phyloP scores from a whole-genome alignment of 2,888 invertebrate genomes.

The Lycocerus yunnanus region DNA sequence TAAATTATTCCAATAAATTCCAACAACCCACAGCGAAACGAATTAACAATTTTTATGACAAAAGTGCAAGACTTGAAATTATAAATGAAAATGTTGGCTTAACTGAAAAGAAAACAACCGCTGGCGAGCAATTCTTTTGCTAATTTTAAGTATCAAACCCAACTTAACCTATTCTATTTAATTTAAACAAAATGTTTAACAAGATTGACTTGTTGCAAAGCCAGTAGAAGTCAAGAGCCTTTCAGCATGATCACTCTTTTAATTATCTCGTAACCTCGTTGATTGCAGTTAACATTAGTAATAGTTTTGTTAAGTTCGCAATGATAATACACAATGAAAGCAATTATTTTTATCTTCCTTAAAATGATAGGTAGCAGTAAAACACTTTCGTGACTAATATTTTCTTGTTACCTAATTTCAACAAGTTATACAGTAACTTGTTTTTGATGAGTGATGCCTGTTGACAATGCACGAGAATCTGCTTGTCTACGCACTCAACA shows the following conservation, averaged over 20 bases:
- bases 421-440: not conserved
- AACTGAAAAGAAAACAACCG: not conserved
- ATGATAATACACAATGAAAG: not conserved
- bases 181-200: not conserved
- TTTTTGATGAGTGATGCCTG: conserved; percentile 4
- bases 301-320: not conserved
- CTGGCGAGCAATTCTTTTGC: not conserved
- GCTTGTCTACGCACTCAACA: conserved; percentile 22
- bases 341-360: not conserved
- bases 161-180: not conserved
- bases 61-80: not conserved
- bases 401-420: not conserved
- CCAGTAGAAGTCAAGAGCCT: not conserved
- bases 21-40: not conserved
- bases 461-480: conserved; percentile 15
- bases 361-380: not conserved
- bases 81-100: not conserved
- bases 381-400: not conserved
- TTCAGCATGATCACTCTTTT: not conserved
- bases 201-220: not conserved
- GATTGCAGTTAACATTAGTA: not conserved
- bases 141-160: not conserved
- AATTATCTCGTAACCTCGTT: not conserved
- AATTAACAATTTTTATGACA: not conserved
- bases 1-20: not conserved